Evolutionary conservation across 2,888 invertebrate species (phyloP).

Genomic region (Parnassius apollo): DNA sequence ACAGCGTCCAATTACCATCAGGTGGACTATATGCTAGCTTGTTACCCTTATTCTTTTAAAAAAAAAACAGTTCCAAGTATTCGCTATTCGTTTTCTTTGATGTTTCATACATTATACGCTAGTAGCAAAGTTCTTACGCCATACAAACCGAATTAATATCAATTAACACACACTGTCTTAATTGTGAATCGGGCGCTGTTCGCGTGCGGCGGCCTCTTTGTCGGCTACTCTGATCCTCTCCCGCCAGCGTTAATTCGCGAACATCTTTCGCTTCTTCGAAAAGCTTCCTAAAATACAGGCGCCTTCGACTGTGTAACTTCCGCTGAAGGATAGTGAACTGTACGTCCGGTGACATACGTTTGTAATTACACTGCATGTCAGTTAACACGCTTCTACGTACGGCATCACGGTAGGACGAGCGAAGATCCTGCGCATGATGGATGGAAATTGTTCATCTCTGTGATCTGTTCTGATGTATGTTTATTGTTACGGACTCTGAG

Average conservation of each 20-base stretch:
- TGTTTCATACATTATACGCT: conserved; percentile 11
- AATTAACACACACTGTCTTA: conserved; percentile 80
- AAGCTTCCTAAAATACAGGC: conserved; percentile 76
- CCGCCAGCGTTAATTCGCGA: conserved; percentile 63
- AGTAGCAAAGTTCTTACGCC: conserved; percentile 50
- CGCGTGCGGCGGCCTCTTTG: conserved; percentile 79
- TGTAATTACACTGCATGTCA: conserved; percentile 37
- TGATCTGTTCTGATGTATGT: conserved; percentile 10
- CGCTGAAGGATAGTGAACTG: conserved; percentile 48
- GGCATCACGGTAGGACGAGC: conserved; percentile 73
- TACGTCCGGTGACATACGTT: conserved; percentile 45
- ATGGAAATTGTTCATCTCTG: conserved; percentile 41
- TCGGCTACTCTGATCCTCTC: conserved; percentile 59
- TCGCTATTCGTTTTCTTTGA: neutral
- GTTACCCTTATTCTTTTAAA: no score
- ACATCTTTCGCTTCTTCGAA: conserved; percentile 68
- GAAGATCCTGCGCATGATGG: conserved; percentile 74
- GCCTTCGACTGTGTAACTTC: conserved; percentile 49
- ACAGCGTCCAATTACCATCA: no score
- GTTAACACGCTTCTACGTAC: conserved; percentile 54
- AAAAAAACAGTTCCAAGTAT: no score
- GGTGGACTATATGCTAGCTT: no score
- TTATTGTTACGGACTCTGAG: conserved; percentile 5
- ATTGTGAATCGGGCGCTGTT: conserved; percentile 76
- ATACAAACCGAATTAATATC: conserved; percentile 74